A percentile compares a stretch with the other conserved stretches of the same genome.
phyloP scores from a whole-genome alignment of 2,797 vertebrate species.

The Stomatorhinus walkeri region DNA sequence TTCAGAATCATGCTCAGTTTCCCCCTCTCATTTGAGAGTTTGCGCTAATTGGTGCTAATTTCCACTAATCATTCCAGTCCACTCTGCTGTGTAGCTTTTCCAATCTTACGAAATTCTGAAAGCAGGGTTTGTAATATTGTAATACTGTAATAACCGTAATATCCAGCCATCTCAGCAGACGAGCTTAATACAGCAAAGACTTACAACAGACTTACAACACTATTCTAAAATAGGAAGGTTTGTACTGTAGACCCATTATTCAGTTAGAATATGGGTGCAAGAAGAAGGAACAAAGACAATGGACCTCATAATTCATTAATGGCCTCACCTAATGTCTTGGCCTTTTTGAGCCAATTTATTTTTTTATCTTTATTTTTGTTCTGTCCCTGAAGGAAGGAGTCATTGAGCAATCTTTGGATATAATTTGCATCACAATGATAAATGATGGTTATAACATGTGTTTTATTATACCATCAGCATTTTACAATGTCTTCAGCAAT shows the following conservation, averaged over 20 bases:
- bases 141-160: too few relatives aligned
- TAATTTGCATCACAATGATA: conserved; percentile 71
- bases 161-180: neutral
- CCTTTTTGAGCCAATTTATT: conserved; percentile 60
- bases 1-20: neutral
- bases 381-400: conserved; percentile 60
- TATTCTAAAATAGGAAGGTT: conserved; percentile 2
- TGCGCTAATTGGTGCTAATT: neutral
- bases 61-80: neutral
- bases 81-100: neutral
- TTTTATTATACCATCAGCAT: conserved; percentile 85
- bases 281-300: neutral
- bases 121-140: too few relatives aligned
- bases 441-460: conserved; percentile 61
- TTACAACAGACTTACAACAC: too few relatives aligned
- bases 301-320: conserved; percentile 39
- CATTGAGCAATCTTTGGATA: conserved; percentile 60
- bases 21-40: neutral
- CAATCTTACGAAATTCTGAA: neutral
- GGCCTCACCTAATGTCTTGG: conserved; percentile 48
- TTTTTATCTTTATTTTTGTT: conserved; percentile 44
- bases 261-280: neutral
- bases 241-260: neutral
- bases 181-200: neutral
- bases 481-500: conserved; percentile 82